phyloP scores from a whole-genome alignment of 1,140 invertebrate genomes.

The Myzus persicae region DNA sequence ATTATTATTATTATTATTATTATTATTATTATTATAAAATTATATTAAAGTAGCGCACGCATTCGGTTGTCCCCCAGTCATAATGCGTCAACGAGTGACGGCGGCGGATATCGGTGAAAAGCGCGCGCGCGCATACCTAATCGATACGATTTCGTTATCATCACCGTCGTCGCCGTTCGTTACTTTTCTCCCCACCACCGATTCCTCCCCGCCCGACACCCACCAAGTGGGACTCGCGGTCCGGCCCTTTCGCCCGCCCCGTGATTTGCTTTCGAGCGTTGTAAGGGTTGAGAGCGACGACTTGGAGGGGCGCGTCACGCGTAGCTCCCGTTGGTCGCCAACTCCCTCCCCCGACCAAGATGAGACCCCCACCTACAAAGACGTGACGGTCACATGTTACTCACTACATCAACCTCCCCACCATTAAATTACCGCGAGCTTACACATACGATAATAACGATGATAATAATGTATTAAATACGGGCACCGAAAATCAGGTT shows the following conservation, averaged over 20 bases:
- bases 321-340: slow-evolving; percentile 4
- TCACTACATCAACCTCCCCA: background rate
- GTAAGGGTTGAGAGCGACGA: slow-evolving; percentile 27
- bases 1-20: background rate
- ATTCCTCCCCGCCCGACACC: background rate
- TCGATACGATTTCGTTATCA: background rate
- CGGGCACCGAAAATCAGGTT: slow-evolving; percentile 2
- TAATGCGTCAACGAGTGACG: background rate
- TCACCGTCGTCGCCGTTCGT: background rate
- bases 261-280: background rate
- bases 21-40: background rate
- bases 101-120: background rate
- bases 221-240: background rate
- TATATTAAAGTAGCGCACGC: background rate
- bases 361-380: background rate
- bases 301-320: background rate
- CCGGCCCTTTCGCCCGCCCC: slow-evolving; percentile 32
- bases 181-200: background rate
- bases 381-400: background rate
- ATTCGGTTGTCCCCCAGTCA: background rate
- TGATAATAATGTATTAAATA: slow-evolving; percentile 5
- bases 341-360: slow-evolving; percentile 9
- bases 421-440: background rate
- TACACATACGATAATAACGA: background rate
- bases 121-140: background rate